phyloP scores from a whole-genome alignment of 37 sponge, comb jelly and placozoan species.

The Agelas oroides region DNA sequence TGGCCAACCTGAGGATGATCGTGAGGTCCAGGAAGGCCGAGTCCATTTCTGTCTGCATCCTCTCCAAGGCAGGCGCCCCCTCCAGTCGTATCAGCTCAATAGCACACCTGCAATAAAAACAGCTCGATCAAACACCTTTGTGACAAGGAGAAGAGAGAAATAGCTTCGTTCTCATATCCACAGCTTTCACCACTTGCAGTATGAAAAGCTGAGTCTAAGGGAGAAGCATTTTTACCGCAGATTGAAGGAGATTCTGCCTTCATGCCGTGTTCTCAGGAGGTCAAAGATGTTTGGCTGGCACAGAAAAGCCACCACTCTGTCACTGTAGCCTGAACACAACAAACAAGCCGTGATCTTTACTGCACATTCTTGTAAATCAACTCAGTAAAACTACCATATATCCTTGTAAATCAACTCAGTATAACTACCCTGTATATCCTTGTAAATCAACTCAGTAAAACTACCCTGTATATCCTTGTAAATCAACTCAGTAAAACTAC shows the following conservation, averaged over 20 bases:
- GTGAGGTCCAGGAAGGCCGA: slow-evolving; percentile 22
- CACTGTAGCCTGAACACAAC: slow-evolving; percentile 58
- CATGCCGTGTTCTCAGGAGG: slow-evolving; percentile 14
- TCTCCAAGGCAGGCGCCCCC: slow-evolving; percentile 23
- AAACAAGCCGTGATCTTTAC: neutral
- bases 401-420: too few species aligned
- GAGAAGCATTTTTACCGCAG: slow-evolving; percentile 39
- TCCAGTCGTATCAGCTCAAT: slow-evolving; percentile 25
- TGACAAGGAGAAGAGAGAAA: neutral
- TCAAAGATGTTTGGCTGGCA: slow-evolving; percentile 71
- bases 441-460: too few species aligned
- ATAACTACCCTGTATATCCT: too few species aligned
- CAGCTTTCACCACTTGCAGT: too few species aligned
- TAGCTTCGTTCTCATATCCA: too few species aligned
- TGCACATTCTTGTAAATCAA: neutral
- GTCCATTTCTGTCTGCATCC: slow-evolving; percentile 10
- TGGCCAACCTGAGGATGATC: slow-evolving; percentile 35
- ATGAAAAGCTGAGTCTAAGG: too few species aligned
- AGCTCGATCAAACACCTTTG: too few species aligned
- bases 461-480: too few species aligned
- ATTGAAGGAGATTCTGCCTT: neutral
- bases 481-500: too few species aligned
- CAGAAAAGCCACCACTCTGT: slow-evolving; percentile 72
- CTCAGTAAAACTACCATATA: too few species aligned
- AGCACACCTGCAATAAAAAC: slow-evolving; percentile 3